Conservation (phyloP, 2,888 invertebrate genomes). For the Rhingia rostrata region DNA sequence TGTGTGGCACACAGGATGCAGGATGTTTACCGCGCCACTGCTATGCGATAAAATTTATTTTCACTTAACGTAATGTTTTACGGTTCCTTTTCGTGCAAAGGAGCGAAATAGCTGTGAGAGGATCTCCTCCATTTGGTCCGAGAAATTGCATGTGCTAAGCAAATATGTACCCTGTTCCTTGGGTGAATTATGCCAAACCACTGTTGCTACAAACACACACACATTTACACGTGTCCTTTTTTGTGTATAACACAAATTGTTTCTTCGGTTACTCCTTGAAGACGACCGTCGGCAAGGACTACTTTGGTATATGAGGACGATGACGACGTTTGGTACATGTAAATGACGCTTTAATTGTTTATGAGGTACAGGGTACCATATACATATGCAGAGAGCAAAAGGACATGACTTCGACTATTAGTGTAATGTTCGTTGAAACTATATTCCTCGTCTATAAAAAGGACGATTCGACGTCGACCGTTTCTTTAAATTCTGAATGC, state of each 20-base stretch:
- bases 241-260: constrained; percentile 9
- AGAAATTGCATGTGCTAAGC: constrained; percentile 56
- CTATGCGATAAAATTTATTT: constrained; percentile 71
- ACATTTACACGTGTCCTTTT: constrained; percentile 60
- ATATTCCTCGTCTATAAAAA: constrained; percentile 49
- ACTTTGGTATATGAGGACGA: constrained; percentile 24
- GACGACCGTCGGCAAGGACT: constrained; percentile 51
- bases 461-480: constrained; percentile 47
- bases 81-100: constrained; percentile 64
- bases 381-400: not conserved
- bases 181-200: constrained; percentile 48
- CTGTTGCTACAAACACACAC: constrained; percentile 60
- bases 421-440: constrained; percentile 65
- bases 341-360: constrained; percentile 75
- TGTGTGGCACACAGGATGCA: constrained; percentile 44
- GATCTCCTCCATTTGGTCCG: constrained; percentile 27
- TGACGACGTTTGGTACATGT: constrained; percentile 68
- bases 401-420: constrained; percentile 61
- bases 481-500: constrained; percentile 72
- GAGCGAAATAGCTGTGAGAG: constrained; percentile 7
- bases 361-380: constrained; percentile 44
- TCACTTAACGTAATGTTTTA: constrained; percentile 74
- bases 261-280: constrained; percentile 21
- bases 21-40: constrained; percentile 62
- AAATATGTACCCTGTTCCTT: constrained; percentile 50